Base-by-base conservation (phyloP, 1,140 invertebrate genomes). In the Euura saliciscinereae region DNA sequence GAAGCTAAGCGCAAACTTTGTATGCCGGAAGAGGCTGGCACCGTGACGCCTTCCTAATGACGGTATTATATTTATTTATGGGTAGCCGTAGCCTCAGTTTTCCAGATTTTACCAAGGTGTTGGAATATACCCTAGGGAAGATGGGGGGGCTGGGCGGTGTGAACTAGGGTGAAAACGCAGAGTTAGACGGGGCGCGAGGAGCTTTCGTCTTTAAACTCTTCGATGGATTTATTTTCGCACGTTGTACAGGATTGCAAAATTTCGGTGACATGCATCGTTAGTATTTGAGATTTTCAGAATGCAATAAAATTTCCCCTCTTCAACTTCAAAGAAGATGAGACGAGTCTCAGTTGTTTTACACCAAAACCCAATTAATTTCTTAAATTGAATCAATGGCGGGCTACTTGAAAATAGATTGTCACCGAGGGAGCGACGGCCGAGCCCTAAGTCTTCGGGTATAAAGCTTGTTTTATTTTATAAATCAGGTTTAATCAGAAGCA, bases 11-110 rank as follows among this genome's bases (percentile, higher is more conserved):
- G 68, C 42, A 72, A 79, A 72, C 76, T 79, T 77, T 74, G 76
- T 79, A 79, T 66, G 67, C 69, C 69, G 75, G 71, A 77, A 79
- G 73, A 78, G 77, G 75, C 64, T 68, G 59, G 51, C 8, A n/a
- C 13, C 65, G 66, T 69, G 75, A 77, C 78, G 78, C 74, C 74
- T 75, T 74, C 66, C 74, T 80, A 80, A 80, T 80, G 77, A 80
- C 75, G 73, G 76, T 75, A 78, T 81, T 81, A 81, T 78, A 67
- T 75, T 80, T 59, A 59, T 59, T 59, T 59, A 59, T 59, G 51
- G 51, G 51, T n/a, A 59, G 13, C 28, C 51, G 51, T n/a, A 59
- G 51, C 51, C 51, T 59, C 51, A 59, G 51, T 59, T 59, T 59
- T 59, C 51, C 51, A 59, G 51, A 59, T 59, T 59, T 59, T n/a